Evolutionary conservation across 1,140 invertebrate genomes (phyloP).

Genomic region (Latrodectus geometricus): DNA sequence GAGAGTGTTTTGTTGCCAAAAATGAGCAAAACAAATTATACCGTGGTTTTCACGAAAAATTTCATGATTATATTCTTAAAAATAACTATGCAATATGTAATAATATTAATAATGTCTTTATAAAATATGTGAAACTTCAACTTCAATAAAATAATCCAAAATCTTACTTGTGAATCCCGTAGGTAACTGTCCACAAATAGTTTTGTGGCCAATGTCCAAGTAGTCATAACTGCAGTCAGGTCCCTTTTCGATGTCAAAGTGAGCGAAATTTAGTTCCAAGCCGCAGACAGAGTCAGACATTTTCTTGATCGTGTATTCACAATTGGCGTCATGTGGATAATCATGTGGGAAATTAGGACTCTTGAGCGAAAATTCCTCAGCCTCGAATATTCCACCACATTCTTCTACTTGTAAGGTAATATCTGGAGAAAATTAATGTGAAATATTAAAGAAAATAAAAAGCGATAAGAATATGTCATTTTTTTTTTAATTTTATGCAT

Average conservation of each 20-base stretch:
- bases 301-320: constrained; percentile 61
- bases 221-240: constrained; percentile 64
- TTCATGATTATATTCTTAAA: too few relatives aligned
- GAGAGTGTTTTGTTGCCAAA: too few relatives aligned
- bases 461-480: too few relatives aligned
- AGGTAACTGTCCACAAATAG: constrained; percentile 63
- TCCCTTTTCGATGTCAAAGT: constrained; percentile 64
- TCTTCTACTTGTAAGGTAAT: not conserved
- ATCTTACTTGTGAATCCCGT: constrained; percentile 62
- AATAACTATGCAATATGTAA: too few relatives aligned
- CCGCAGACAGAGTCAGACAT: constrained; percentile 58
- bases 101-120: too few relatives aligned
- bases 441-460: too few relatives aligned
- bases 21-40: too few relatives aligned
- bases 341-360: constrained; percentile 62
- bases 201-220: constrained; percentile 64
- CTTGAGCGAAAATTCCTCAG: constrained; percentile 56
- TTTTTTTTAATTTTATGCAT: too few relatives aligned
- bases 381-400: constrained; percentile 43
- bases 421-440: not conserved
- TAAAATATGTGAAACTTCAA: too few relatives aligned
- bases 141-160: not conserved
- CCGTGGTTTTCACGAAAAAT: too few relatives aligned
- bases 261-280: constrained; percentile 63
- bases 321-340: constrained; percentile 61